phyloP scores from a whole-genome alignment of 2,797 vertebrate species.

The Tokudaia muenninki region DNA sequence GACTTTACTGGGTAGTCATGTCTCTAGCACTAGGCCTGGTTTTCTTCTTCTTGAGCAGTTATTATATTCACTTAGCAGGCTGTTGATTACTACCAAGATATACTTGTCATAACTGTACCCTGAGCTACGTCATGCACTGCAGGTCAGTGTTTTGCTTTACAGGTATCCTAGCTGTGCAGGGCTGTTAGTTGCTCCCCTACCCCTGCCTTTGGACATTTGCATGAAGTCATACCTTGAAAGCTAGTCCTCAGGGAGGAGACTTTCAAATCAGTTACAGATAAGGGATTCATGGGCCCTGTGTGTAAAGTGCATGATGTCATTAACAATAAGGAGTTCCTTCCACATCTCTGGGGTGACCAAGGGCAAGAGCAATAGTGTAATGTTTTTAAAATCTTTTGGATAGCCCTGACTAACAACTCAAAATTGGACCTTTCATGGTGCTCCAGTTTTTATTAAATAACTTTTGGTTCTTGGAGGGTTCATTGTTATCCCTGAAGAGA shows the following conservation, averaged over 20 bases:
- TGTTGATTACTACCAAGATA: neutral
- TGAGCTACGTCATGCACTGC: neutral
- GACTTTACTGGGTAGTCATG: neutral
- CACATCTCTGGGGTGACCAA: neutral
- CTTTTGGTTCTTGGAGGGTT: neutral
- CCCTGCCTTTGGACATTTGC: neutral
- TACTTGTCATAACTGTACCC: neutral
- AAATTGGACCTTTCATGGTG: neutral
- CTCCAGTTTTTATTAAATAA: neutral
- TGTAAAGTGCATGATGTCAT: neutral
- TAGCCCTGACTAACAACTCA: neutral
- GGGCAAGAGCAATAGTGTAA: neutral
- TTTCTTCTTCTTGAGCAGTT: neutral
- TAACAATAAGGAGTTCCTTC: neutral
- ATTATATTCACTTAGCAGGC: neutral
- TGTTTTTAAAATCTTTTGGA: neutral
- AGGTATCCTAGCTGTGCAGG: neutral
- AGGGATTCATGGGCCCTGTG: neutral
- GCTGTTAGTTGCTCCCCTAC: neutral
- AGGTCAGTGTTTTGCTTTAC: neutral
- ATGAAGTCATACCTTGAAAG: neutral
- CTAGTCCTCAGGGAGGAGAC: neutral
- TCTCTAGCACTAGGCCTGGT: neutral
- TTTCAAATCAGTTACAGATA: neutral
- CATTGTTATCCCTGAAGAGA: neutral